Percentiles rank a stretch among this genome's conserved stretches.
Evolutionary conservation across 2,113 vertebrate species (phyloP).

Genomic region (Periophthalmodon schlosseri): DNA sequence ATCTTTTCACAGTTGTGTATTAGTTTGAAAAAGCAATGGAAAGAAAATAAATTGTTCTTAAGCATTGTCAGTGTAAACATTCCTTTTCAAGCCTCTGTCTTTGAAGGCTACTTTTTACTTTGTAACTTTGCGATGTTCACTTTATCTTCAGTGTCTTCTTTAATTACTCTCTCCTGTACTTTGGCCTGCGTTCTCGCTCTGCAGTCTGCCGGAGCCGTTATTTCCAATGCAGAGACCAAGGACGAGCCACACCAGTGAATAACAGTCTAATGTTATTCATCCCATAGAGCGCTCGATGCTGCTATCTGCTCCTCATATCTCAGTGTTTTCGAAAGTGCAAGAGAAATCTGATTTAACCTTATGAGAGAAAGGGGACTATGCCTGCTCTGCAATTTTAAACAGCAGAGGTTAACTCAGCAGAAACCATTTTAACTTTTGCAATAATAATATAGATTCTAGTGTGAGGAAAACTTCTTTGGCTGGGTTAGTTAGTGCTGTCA

Average conservation of each 20-base stretch:
- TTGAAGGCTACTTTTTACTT: conserved; percentile 1
- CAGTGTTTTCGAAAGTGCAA: background rate
- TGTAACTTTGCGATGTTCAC: background rate
- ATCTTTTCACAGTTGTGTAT: no score
- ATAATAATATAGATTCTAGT: background rate
- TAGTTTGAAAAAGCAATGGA: no score
- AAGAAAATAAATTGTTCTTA: no score
- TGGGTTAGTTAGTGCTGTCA: no score
- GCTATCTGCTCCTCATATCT: background rate
- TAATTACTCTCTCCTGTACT: background rate
- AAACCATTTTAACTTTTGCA: background rate
- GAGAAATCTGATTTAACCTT: background rate
- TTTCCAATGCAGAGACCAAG: background rate
- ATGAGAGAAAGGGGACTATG: background rate
- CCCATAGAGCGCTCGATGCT: background rate
- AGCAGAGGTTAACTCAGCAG: background rate
- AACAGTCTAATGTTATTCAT: background rate
- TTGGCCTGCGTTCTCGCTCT: conserved; percentile 8
- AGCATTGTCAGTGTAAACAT: background rate
- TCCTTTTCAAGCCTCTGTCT: conserved; percentile 4
- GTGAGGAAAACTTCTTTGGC: background rate
- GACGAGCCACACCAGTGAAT: background rate
- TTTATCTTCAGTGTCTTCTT: conserved; percentile 6
- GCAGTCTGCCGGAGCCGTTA: background rate
- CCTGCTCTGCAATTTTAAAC: background rate